Evolutionary conservation across 2,113 vertebrate genomes (phyloP), one percentile per base, ranked within the genome.

Genomic region (Tyrannus savana): DNA sequence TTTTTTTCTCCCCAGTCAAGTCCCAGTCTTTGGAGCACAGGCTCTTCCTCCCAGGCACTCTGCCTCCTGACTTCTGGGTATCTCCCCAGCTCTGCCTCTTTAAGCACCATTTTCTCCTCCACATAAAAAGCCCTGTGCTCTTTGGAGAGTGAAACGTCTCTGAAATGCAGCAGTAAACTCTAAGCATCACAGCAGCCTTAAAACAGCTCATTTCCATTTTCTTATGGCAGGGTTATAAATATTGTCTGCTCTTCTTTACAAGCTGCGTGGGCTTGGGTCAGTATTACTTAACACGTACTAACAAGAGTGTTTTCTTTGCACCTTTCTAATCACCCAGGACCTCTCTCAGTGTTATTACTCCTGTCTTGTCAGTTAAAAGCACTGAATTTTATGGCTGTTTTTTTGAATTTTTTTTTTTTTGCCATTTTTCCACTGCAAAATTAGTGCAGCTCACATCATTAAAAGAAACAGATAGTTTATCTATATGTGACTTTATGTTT

Each of bases 41-140:
- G 81, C 84, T 86, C 84, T 85, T 89, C 87, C 85, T 94, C 91
- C 67, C 37, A 24, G 93, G 87, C 93, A 79, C 56, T 72, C 84
- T 93, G 94, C 77, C 74, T 87, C 10, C 0, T 12, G 28, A 49
- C 50, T 87, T 19, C 35, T 41, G 84, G 66, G 77, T 74, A 84
- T 71, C 50, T 74, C 86, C 90, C 28, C 60, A 93, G 53, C 49
- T 88, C 90, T 58, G 62, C 17, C 83, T 84, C 75, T 84, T 80
- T 53, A 56, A 92, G 82, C 60, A 69, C 23, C 50, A 31, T 58
- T 66, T 74, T 94, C 84, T 92, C 68, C 83, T 53, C 37, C 62
- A 69, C 72, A 84, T 66, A 49, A 87, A 94, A 81, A 42, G 14
- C 66, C 66, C 60, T 5, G 35, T 35, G 67, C 63, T 90, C 71